Percentiles rank a stretch among this genome's conserved stretches.
Conservation (phyloP, 1,140 invertebrate genomes). For the Thaumatotibia leucotreta region DNA sequence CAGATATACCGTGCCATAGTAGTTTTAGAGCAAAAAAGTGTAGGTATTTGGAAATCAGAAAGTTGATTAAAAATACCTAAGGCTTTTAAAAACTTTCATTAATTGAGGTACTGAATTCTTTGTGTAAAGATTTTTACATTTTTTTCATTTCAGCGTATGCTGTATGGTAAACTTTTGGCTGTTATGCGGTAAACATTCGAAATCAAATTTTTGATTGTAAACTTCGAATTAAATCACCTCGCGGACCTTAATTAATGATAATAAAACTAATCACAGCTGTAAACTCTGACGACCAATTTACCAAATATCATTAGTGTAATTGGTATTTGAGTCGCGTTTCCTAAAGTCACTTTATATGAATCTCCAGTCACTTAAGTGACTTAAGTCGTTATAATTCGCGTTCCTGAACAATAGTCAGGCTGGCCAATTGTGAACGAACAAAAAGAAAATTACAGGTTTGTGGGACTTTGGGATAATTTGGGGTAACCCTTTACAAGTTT, state of each 20-base stretch:
- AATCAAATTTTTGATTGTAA: not conserved
- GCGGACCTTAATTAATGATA: not conserved
- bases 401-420: constrained; percentile 21
- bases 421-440: constrained; percentile 21
- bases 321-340: not conserved
- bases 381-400: not conserved
- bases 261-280: constrained; percentile 5
- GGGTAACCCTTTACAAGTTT: constrained; percentile 23
- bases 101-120: too few species aligned
- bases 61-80: too few species aligned
- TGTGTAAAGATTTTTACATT: not conserved
- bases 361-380: not conserved
- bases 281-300: not conserved
- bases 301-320: not conserved
- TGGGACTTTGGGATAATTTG: constrained; percentile 32
- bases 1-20: too few species aligned
- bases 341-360: not conserved
- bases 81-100: too few species aligned
- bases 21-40: too few species aligned
- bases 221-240: not conserved
- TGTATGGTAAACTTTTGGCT: too few species aligned
- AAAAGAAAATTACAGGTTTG: constrained; percentile 38
- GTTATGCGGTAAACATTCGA: not conserved
- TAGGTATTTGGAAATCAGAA: too few species aligned
- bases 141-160: too few species aligned